Percentiles rank a stretch among this genome's conserved stretches.
Evolutionary conservation across 1,140 invertebrate genomes (phyloP).

Genomic region (Drosophila burlai): DNA sequence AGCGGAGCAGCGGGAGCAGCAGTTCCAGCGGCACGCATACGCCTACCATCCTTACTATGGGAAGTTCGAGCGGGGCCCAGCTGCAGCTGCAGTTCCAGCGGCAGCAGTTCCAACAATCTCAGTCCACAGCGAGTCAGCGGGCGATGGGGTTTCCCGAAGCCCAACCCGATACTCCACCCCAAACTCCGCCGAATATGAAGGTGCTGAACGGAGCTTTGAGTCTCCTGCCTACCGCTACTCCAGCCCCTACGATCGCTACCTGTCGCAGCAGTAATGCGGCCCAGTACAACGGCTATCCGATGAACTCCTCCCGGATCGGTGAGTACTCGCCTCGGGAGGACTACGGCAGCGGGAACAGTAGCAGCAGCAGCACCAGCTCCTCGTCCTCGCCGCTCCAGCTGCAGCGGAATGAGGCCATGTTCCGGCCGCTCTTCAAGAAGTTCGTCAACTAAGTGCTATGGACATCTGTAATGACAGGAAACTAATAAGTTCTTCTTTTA

Average conservation of each 20-base stretch:
- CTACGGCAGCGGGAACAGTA: slow-evolving; percentile 87
- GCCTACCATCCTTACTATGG: slow-evolving; percentile 81
- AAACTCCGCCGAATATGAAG: slow-evolving; percentile 96
- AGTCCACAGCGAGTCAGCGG: slow-evolving; percentile 78
- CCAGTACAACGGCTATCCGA: slow-evolving; percentile 63
- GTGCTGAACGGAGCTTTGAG: slow-evolving; percentile 90
- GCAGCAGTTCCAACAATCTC: slow-evolving; percentile 63
- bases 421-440: slow-evolving; percentile 96
- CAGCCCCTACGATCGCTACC: slow-evolving; percentile 86
- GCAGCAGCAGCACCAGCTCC: slow-evolving; percentile 85
- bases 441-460: slow-evolving; percentile 83
- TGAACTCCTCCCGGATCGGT: slow-evolving; percentile 66
- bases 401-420: slow-evolving; percentile 79
- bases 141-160: slow-evolving; percentile 93
- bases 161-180: slow-evolving; percentile 95
- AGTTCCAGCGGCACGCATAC: slow-evolving; percentile 66
- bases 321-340: slow-evolving; percentile 84
- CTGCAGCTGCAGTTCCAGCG: slow-evolving; percentile 37
- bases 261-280: slow-evolving; percentile 85
- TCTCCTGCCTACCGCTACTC: slow-evolving; percentile 86
- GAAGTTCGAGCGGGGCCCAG: slow-evolving; percentile 57
- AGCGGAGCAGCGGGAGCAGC: slow-evolving; percentile 52
- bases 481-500: neutral
- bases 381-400: slow-evolving; percentile 87
- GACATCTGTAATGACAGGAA: no score